These are phyloP conservation scores for Saguinus imperator DNA, from an alignment of 2,113 vertebrate species.

Conservation along the genomic window DNA sequence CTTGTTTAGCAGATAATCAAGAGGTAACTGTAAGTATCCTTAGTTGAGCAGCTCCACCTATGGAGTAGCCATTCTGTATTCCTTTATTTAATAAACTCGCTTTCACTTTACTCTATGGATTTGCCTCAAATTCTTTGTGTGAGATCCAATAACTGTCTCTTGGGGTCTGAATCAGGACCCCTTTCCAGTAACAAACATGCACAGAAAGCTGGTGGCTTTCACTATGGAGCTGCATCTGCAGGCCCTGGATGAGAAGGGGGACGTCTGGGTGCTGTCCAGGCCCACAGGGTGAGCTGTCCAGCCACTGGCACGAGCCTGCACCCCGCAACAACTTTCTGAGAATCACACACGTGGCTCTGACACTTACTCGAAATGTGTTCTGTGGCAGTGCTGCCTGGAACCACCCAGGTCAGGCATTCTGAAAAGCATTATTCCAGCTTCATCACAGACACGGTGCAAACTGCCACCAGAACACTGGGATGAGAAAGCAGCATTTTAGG, in stretches of 20 bases:
- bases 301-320: rapidly evolving
- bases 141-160: too few relatives aligned
- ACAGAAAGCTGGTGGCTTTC: not conserved
- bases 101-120: too few relatives aligned
- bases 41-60: too few relatives aligned
- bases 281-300: not conserved
- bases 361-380: not conserved
- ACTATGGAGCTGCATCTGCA: not conserved
- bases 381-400: not conserved
- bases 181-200: too few relatives aligned
- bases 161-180: too few relatives aligned
- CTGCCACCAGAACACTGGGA: not conserved
- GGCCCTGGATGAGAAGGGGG: not conserved
- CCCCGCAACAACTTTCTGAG: not conserved
- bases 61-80: too few relatives aligned
- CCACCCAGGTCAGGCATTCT: not conserved
- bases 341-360: not conserved
- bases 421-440: not conserved
- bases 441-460: not conserved
- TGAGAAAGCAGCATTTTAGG: not conserved
- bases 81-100: too few relatives aligned
- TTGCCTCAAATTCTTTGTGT: too few relatives aligned
- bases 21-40: too few relatives aligned
- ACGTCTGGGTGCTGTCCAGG: not conserved
- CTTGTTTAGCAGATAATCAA: too few relatives aligned